Base-by-base conservation (phyloP, 2,888 invertebrate genomes). In the Allophyes oxyacanthae region DNA sequence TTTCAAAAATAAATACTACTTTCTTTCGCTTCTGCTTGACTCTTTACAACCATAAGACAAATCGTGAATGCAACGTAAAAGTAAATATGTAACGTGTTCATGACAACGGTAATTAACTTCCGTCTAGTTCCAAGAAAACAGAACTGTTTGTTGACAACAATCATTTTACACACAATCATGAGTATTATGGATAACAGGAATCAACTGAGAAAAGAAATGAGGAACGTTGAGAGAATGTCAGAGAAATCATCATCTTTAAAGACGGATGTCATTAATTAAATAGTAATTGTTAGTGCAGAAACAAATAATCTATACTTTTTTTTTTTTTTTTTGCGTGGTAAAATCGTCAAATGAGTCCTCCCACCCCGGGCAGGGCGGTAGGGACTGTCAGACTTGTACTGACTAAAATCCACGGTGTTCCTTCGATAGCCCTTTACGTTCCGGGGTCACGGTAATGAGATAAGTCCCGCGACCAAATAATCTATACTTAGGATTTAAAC, bases 121-220 rank as follows among this genome's bases (percentile, higher is more conserved):
- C 81, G 72, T 57, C 58, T 59, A 48, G 41, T 70, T 71, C 68
- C 34, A n/a, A 58, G 65, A 74, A 72, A 26, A 36, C 15, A 55
- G 32, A 60, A 69, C 56, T 57, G 56, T 59, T 57, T 53, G 62
- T 42, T 53, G 58, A 57, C 58, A 54, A 64, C 64, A 65, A 70
- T 62, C 43, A 62, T 59, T 60, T 49, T 55, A 54, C 71, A 70
- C 66, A 78, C 68, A 75, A 68, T 64, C 50, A 57, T 50, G 42
- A 42, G 11, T 69, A 68, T 64, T 48, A 57, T 50, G 42, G 40
- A n/a, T 69, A 67, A 68, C 56, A 51, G 59, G 70, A 74, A 72
- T 72, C 57, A 40, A 42, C 60, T 56, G 52, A 63, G 65, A 60
- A 72, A 78, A 78, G 65, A 80, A 83, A 78, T 55, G 72, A 69